Evolutionary conservation across 2,888 invertebrate species (phyloP), one percentile per base, ranked within the genome.

Genomic region (Junonia oenone): DNA sequence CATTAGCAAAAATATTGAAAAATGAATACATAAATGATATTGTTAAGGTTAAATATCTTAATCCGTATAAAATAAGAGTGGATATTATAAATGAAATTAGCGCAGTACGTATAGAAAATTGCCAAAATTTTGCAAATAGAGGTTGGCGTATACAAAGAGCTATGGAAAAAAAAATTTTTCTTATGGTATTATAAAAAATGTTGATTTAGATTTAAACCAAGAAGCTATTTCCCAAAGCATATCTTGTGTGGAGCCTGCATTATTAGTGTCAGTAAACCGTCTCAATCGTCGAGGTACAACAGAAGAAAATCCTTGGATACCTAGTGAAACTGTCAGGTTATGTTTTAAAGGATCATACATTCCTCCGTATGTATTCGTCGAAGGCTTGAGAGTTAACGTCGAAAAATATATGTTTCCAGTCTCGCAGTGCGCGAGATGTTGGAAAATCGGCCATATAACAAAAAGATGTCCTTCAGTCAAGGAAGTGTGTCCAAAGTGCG

Each of bases 401-500:
- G 55, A 31, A 31, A 31, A 31, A 11, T 31, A 31, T 38, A 17
- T 38, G 17, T 38, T 38, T 17, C 38, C 38, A 17, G 38, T 38
- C 14, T 17, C 38, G 6, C 38, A 38, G 9, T 38, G 38, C 15
- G 15, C 38, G 15, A 38, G 4, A 14, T 50, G 50, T 26, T 50
- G 50, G 51, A 53, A 49, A 17, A 51, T 50, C 9, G 63, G 63
- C 0, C 65, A 65, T 38, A 47, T 11, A 2, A 14, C 29, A 13
- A 64, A 58, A 46, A 58, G 26, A 35, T 64, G 62, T 17, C 38
- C 56, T 2, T 54, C 55, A 2, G 54, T 50, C 2, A 59, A 56
- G 47, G 31, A 52, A 8, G 29, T 58, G 3, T 64, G 62, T 19
- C 64, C 61, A 2, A 64, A 62, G 33, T 64, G 61, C 51, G 38